These are phyloP conservation scores for Sisor rabdophorus DNA, from an alignment of 2,113 vertebrate genomes.

Conservation along the genomic window DNA sequence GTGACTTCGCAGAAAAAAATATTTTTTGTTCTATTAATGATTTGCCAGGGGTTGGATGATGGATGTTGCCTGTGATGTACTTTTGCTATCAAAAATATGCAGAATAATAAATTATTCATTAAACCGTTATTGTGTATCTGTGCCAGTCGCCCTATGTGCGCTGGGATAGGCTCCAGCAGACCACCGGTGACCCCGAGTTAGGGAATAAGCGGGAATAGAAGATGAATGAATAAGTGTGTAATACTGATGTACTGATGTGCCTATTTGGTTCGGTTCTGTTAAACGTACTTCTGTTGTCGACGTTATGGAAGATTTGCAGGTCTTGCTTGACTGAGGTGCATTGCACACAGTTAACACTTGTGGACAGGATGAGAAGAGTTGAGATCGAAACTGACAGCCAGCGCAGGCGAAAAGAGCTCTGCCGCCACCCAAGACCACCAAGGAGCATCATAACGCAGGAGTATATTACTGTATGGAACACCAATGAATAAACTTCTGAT, in stretches of 20 bases:
- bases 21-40: neutral
- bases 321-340: constrained; percentile 79
- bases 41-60: no score
- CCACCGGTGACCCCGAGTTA: no score
- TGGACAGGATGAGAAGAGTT: constrained; percentile 71
- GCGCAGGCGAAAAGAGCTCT: constrained; percentile 54
- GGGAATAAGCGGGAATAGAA: no score
- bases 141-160: no score
- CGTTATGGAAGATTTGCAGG: constrained; percentile 79
- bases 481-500: neutral
- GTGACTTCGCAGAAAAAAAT: neutral
- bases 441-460: neutral
- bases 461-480: neutral
- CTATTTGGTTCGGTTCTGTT: no score
- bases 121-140: no score
- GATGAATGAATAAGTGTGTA: no score
- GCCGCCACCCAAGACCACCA: constrained; percentile 9
- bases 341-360: constrained; percentile 67
- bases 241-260: no score
- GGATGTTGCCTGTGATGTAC: no score
- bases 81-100: no score
- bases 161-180: no score
- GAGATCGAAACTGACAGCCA: constrained; percentile 66
- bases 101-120: no score
- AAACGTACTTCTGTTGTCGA: constrained; percentile 86